Conservation (phyloP, 1,140 invertebrate species). For the Pogonognathellus flavescens region DNA sequence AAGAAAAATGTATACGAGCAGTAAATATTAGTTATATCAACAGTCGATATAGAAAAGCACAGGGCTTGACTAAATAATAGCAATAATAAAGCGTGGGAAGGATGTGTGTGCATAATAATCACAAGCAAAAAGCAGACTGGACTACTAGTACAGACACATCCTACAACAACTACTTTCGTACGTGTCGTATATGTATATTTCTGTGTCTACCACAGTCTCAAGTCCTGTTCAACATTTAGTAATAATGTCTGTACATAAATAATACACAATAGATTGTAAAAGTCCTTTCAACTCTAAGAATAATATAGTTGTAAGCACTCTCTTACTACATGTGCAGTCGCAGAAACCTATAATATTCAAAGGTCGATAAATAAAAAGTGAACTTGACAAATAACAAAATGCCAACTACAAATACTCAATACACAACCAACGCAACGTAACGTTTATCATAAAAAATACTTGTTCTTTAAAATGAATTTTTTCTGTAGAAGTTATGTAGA, state of each 20-base stretch:
- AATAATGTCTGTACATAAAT: slow-evolving; percentile 30
- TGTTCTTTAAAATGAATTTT: too few relatives aligned
- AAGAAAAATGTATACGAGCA: neutral
- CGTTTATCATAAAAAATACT: too few relatives aligned
- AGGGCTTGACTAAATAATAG: too few relatives aligned
- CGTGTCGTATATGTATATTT: neutral
- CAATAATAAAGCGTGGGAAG: too few relatives aligned
- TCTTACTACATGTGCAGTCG: neutral
- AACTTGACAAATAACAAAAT: slow-evolving; percentile 37
- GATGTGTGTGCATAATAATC: too few relatives aligned
- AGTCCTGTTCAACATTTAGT: neutral
- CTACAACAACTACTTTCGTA: too few relatives aligned
- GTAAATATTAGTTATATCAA: too few relatives aligned
- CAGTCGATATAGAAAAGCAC: too few relatives aligned
- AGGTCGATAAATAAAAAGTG: slow-evolving; percentile 20
- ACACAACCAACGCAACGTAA: too few relatives aligned
- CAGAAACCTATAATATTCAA: neutral
- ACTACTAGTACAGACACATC: too few relatives aligned
- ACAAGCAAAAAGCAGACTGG: too few relatives aligned
- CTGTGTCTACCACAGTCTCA: neutral
- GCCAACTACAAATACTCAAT: neutral
- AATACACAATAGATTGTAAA: slow-evolving; percentile 30
- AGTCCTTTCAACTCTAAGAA: slow-evolving; percentile 5
- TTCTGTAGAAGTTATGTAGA: too few relatives aligned
- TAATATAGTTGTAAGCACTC: neutral